These are phyloP conservation scores for Circaetus gallicus DNA, from an alignment of 2,113 vertebrate genomes.

Conservation along the genomic window DNA sequence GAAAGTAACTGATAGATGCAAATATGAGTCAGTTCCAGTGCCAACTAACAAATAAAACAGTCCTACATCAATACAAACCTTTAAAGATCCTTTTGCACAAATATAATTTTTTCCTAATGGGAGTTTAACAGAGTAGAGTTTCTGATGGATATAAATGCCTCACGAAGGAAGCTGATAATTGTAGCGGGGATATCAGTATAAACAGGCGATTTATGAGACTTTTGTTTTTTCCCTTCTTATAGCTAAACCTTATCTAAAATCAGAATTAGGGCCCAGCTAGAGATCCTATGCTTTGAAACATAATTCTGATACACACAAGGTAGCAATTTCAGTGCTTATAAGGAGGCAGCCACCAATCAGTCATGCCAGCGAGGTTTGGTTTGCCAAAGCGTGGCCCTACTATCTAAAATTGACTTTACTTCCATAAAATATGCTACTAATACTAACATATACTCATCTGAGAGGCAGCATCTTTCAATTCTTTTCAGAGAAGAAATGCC, in stretches of 20 bases:
- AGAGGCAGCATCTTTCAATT: background rate
- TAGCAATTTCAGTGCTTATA: background rate
- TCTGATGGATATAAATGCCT: background rate
- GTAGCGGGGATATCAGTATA: background rate
- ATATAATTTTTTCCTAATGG: background rate
- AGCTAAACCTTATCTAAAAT: background rate
- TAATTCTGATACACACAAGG: background rate
- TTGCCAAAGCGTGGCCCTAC: background rate
- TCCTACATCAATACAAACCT: background rate
- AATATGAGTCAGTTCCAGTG: background rate
- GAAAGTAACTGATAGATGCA: background rate
- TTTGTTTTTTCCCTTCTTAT: background rate
- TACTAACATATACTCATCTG: background rate
- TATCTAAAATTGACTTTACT: background rate
- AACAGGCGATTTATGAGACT: background rate
- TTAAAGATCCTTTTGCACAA: background rate
- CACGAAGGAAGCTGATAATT: background rate
- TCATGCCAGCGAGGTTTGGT: background rate
- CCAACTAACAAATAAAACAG: background rate
- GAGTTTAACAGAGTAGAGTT: background rate
- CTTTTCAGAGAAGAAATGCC: background rate
- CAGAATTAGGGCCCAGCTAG: background rate
- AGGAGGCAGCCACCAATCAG: background rate
- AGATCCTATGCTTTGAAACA: background rate
- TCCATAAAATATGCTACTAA: background rate